Evolutionary conservation across 2,888 invertebrate genomes (phyloP), one percentile per base, ranked within the genome.

Genomic region (Nymphalis polychloros): DNA sequence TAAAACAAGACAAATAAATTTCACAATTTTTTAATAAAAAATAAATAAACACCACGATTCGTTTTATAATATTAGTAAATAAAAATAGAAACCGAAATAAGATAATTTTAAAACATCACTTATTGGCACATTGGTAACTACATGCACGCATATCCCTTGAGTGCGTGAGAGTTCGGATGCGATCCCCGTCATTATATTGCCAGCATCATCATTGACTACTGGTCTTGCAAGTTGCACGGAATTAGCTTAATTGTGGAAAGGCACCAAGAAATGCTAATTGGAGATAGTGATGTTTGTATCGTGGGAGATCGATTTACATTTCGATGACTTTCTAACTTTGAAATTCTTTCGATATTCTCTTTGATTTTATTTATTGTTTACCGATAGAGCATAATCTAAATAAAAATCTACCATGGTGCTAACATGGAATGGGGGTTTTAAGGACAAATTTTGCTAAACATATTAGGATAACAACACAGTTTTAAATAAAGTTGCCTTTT

Each of bases 141-240:
- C 85, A 85, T 83, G 84, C 85, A 78, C 80, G 63, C 62, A 70
- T 72, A 72, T 75, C 76, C 66, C 75, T 72, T 67, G 80, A 55
- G 59, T 77, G 82, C 82, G 88, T 86, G 90, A 85, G 87, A 85
- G 79, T 75, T 75, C 66, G 74, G 73, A 75, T 67, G 69, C 71
- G 67, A 70, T 80, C 76, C 84, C 83, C 73, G 67, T 88, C 79
- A 92, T 92, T 92, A 92, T 80, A 70, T 72, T 87, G 84, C 85
- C 86, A 86, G 83, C 83, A 79, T 79, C 79, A 83, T 84, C 84
- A 79, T 76, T 67, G 81, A 85, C 92, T 89, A 91, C 92, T 88
- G 88, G 92, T 91, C 83, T 90, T 90, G 79, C 88, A 76, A 81
- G 85, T 88, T 81, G 87, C 88, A 87, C 88, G 88, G 83, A 78